Conservation (phyloP, 2,113 vertebrate species). For the Microtus montanus region DNA sequence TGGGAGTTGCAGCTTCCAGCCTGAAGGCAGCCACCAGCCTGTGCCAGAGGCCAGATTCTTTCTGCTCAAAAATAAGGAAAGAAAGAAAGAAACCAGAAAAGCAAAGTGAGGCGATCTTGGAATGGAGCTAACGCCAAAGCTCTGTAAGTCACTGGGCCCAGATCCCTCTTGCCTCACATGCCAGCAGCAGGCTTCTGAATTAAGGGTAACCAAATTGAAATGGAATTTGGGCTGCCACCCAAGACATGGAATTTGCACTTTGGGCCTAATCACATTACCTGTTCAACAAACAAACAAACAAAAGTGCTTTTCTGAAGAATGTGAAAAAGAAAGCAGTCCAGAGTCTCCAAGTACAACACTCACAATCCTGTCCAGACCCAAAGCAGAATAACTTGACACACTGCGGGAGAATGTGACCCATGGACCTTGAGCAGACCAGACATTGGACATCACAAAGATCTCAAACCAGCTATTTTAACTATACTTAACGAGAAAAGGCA, state of each 20-base stretch:
- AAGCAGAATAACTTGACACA: neutral
- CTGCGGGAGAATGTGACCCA: neutral
- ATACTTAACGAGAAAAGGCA: neutral
- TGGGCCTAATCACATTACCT: neutral
- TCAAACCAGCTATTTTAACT: conserved; percentile 31
- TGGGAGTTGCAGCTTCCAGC: neutral
- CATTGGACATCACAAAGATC: neutral
- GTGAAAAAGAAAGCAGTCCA: neutral
- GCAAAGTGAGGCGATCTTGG: neutral
- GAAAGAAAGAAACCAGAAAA: neutral
- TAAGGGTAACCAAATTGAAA: neutral
- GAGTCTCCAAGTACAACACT: neutral
- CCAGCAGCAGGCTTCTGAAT: neutral
- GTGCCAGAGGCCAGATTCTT: neutral
- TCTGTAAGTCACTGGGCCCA: neutral
- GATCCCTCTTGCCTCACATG: neutral
- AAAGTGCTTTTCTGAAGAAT: neutral
- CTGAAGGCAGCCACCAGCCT: neutral
- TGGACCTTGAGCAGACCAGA: neutral
- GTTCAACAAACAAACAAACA: neutral
- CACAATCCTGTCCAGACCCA: neutral
- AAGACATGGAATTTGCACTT: neutral
- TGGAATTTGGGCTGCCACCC: neutral
- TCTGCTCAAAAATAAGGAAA: neutral
- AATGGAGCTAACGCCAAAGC: neutral